phyloP scores from a whole-genome alignment of 2,797 vertebrate species.

The Melanotaenia boesemani region DNA sequence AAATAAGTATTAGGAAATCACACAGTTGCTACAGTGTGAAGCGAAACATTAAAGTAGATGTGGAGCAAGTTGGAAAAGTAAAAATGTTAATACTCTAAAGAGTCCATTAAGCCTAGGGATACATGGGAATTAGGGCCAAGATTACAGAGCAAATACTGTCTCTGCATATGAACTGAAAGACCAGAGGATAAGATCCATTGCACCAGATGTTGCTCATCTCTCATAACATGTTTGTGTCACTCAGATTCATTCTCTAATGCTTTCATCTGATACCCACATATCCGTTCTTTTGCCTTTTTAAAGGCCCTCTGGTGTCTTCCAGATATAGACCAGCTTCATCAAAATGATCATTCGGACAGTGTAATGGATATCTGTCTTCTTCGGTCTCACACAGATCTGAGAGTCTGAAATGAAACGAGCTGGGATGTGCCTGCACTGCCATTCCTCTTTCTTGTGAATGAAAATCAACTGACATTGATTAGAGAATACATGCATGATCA shows the following conservation, averaged over 20 bases:
- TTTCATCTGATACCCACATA: conserved; percentile 73
- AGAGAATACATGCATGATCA: background rate
- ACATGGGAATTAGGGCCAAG: conserved; percentile 75
- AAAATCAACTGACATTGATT: conserved; percentile 44
- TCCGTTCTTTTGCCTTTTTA: conserved; percentile 67
- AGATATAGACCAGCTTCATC: conserved; percentile 72
- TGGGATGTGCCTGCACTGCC: conserved; percentile 2
- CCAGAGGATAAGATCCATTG: conserved; percentile 71
- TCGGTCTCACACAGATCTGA: conserved; percentile 48
- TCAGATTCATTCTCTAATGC: conserved; percentile 70
- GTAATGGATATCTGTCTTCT: conserved; percentile 71
- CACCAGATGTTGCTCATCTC: conserved; percentile 83
- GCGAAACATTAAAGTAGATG: conserved; percentile 46
- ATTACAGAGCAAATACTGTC: conserved; percentile 73
- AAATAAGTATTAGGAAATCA: conserved; percentile 26
- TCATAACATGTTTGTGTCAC: conserved; percentile 83
- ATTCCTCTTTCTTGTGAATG: conserved; percentile 25
- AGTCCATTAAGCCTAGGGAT: conserved; percentile 77
- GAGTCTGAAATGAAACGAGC: conserved; percentile 47
- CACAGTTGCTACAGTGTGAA: conserved; percentile 1
- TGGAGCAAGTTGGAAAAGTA: conserved; percentile 58
- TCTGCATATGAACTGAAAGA: conserved; percentile 58
- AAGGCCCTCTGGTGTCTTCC: conserved; percentile 69
- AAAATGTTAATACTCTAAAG: conserved; percentile 79
- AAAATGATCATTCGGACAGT: conserved; percentile 47